A percentile compares a stretch with the other conserved stretches of the same genome.
Conservation (phyloP, 2,888 invertebrate species). For the Auanema sp. region DNA sequence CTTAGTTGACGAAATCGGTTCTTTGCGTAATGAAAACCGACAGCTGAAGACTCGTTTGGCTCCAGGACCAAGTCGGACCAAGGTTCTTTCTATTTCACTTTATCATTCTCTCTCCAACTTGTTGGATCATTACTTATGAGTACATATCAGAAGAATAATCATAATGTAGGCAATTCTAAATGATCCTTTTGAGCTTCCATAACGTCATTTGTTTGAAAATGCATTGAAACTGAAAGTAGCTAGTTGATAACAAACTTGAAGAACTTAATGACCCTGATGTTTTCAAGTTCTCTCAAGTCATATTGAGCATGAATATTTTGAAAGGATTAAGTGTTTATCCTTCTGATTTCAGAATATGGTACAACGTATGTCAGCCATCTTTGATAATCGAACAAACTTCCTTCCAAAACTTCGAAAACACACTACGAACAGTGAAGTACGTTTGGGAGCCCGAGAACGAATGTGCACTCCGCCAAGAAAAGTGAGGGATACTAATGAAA, state of each 20-base stretch:
- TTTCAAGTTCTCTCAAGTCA: not conserved
- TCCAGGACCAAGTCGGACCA: slow-evolving; percentile 16
- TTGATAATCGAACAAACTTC: slow-evolving; percentile 31
- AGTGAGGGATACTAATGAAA: slow-evolving; percentile 15
- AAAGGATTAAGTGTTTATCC: not conserved
- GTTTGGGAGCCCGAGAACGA: slow-evolving; percentile 55
- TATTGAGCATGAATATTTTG: not conserved
- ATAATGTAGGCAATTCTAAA: not conserved
- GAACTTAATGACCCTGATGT: not conserved
- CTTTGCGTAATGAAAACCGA: slow-evolving; percentile 56
- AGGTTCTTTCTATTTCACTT: not conserved
- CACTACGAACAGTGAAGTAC: slow-evolving; percentile 37
- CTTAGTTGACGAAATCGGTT: slow-evolving; percentile 59
- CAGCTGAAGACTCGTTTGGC: slow-evolving; percentile 48
- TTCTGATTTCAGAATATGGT: slow-evolving; percentile 35
- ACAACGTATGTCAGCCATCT: slow-evolving; percentile 45
- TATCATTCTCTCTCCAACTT: not conserved
- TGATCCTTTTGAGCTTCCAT: not conserved
- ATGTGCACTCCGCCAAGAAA: slow-evolving; percentile 54
- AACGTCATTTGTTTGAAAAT: slow-evolving; percentile 1
- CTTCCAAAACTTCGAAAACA: slow-evolving; percentile 33
- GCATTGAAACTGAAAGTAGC: slow-evolving; percentile 1
- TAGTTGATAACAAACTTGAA: not conserved
- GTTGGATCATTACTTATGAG: not conserved
- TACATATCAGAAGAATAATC: not conserved